phyloP scores from a whole-genome alignment of 2,888 invertebrate species.

The Acanthosoma haemorrhoidale region DNA sequence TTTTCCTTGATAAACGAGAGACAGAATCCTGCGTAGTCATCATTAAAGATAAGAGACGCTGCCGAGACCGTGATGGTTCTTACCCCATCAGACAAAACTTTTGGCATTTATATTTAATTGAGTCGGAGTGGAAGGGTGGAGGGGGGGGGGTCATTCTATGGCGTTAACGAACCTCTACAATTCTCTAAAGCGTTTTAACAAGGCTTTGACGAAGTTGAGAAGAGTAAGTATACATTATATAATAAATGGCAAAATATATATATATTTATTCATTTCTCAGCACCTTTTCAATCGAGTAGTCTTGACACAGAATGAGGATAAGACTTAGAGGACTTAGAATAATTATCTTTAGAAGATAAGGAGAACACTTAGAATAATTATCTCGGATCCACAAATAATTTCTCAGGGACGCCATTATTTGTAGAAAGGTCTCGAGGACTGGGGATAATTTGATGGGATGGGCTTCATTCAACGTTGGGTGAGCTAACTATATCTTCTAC shows the following conservation, averaged over 20 bases:
- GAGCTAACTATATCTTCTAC: too few relatives aligned
- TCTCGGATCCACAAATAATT: background rate
- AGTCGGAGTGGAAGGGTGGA: too few relatives aligned
- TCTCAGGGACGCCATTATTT: background rate
- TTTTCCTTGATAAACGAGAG: background rate
- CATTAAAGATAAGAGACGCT: background rate
- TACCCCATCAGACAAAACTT: background rate
- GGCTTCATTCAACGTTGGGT: background rate
- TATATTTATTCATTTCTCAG: too few relatives aligned
- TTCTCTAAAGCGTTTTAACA: background rate
- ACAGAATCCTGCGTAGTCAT: background rate
- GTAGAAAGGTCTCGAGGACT: background rate
- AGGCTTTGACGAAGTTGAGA: too few relatives aligned
- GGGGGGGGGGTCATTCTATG: background rate
- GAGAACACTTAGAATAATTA: background rate
- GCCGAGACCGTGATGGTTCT: background rate
- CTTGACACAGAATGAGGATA: background rate
- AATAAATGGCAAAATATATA: too few relatives aligned
- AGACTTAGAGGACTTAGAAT: background rate
- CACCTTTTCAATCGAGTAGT: background rate
- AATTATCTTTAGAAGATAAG: background rate
- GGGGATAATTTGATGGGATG: background rate
- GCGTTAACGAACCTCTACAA: background rate
- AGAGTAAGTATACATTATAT: too few relatives aligned
- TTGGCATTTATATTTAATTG: background rate